These are phyloP conservation scores for Megamerina dolium DNA, from an alignment of 2,888 invertebrate species.

Conservation along the genomic window DNA sequence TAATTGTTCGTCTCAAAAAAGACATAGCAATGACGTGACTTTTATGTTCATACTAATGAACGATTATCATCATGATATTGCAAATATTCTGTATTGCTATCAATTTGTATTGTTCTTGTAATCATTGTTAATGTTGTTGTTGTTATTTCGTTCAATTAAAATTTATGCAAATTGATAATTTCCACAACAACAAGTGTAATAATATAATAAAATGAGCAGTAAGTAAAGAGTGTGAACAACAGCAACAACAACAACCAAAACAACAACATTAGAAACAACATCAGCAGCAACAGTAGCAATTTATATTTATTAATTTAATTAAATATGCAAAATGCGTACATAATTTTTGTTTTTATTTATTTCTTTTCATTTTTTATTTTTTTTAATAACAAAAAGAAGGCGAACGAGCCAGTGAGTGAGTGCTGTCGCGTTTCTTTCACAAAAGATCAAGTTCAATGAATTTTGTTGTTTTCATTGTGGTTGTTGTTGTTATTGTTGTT, in stretches of 20 bases:
- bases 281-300: neutral
- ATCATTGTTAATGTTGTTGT: neutral
- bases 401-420: too few species aligned
- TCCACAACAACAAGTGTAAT: too few species aligned
- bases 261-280: neutral
- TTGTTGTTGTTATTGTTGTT: too few species aligned
- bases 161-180: too few species aligned
- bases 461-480: too few species aligned
- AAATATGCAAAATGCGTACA: too few species aligned
- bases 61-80: neutral
- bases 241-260: neutral
- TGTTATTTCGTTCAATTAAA: neutral
- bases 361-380: neutral
- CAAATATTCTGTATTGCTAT: too few species aligned
- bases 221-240: neutral
- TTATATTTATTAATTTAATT: too few species aligned
- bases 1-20: too few species aligned
- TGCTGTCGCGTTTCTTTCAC: too few species aligned
- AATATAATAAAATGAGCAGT: too few species aligned
- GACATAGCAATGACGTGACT: too few species aligned
- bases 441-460: conserved; percentile 37
- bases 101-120: neutral
- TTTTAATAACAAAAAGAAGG: neutral
- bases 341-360: neutral
- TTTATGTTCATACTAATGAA: neutral